A percentile compares a stretch with the other conserved stretches of the same genome.
Evolutionary conservation across 2,888 invertebrate species (phyloP).

Genomic region (Dermolepida albohirtum): DNA sequence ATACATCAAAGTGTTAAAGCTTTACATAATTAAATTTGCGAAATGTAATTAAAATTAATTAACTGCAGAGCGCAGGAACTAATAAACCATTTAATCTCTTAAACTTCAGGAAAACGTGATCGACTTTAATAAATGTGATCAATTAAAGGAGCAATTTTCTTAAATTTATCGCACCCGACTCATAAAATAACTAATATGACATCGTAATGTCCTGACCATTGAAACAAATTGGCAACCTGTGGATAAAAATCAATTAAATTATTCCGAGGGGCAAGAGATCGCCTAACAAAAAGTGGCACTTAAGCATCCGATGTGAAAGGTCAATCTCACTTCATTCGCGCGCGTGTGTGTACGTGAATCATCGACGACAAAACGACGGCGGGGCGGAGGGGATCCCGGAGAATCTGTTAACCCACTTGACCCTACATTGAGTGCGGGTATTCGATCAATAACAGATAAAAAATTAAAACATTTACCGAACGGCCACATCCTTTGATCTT

Average conservation of each 20-base stretch:
- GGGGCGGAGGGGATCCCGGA: neutral
- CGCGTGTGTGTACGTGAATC: slow-evolving; percentile 22
- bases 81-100: slow-evolving; percentile 21
- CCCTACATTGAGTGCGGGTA: slow-evolving; percentile 20
- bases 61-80: slow-evolving; percentile 7
- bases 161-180: slow-evolving; percentile 14
- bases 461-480: slow-evolving; percentile 31
- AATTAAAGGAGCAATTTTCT: slow-evolving; percentile 12
- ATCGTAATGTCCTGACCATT: slow-evolving; percentile 17
- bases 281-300: slow-evolving; percentile 48
- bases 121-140: slow-evolving; percentile 22
- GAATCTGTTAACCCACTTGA: slow-evolving; percentile 40
- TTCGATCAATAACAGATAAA: slow-evolving; percentile 39
- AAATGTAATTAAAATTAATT: slow-evolving; percentile 19
- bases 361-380: slow-evolving; percentile 14
- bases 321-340: slow-evolving; percentile 48
- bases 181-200: slow-evolving; percentile 39
- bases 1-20: too few species aligned
- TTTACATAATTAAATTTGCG: too few species aligned
- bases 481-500: slow-evolving; percentile 27
- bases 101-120: slow-evolving; percentile 27
- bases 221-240: slow-evolving; percentile 44
- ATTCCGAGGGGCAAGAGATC: slow-evolving; percentile 39
- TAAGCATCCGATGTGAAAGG: slow-evolving; percentile 50
- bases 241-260: slow-evolving; percentile 44